phyloP scores from a whole-genome alignment of 2,888 invertebrate species.

The Anodontia alba region DNA sequence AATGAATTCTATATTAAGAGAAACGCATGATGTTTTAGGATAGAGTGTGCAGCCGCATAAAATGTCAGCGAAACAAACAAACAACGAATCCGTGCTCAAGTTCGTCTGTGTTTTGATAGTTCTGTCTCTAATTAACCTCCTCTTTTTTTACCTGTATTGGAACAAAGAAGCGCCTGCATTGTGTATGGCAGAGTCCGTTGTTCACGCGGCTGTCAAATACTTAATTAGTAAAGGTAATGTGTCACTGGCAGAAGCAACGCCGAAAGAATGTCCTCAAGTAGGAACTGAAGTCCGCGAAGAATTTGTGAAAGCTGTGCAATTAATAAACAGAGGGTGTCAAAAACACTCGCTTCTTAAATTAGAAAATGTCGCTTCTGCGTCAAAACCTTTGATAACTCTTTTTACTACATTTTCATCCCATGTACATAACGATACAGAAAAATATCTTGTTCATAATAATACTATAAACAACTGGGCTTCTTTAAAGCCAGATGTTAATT shows the following conservation, averaged over 20 bases:
- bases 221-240: constrained; percentile 33
- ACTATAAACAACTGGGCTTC: constrained; percentile 66
- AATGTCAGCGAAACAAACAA: background rate
- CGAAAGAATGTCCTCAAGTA: constrained; percentile 28
- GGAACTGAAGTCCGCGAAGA: background rate
- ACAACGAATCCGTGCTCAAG: background rate
- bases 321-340: constrained; percentile 30
- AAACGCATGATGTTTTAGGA: too few species aligned
- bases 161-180: background rate
- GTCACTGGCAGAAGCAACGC: constrained; percentile 15
- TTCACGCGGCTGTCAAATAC: constrained; percentile 43
- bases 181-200: constrained; percentile 47
- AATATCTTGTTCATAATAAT: constrained; percentile 60
- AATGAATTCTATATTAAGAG: too few species aligned
- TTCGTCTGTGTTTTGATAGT: background rate
- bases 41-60: background rate
- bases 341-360: background rate
- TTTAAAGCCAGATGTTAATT: constrained; percentile 53
- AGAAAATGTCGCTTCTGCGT: background rate
- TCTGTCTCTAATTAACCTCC: constrained; percentile 37
- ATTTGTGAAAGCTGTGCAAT: constrained; percentile 21
- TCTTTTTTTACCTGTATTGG: constrained; percentile 34
- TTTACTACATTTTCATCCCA: constrained; percentile 58
- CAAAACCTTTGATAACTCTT: constrained; percentile 43
- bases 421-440: constrained; percentile 48